phyloP scores from a whole-genome alignment of 2,797 vertebrate genomes.

The Aulostomus chinensis region DNA sequence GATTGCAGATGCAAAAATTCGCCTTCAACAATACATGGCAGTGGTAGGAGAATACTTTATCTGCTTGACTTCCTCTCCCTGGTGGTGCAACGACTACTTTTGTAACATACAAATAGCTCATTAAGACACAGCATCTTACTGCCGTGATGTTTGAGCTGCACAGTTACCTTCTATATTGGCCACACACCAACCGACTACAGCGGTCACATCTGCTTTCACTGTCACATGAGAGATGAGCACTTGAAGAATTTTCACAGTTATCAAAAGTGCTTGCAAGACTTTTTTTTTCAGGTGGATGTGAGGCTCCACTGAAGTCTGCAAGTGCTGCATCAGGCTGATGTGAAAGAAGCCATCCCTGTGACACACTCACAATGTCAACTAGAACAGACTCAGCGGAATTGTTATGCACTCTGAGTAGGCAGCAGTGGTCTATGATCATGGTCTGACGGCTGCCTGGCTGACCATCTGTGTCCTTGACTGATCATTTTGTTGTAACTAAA shows the following conservation, averaged over 20 bases:
- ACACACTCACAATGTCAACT: slow-evolving; percentile 75
- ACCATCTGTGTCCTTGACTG: slow-evolving; percentile 65
- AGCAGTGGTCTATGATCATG: slow-evolving; percentile 60
- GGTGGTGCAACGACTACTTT: not conserved
- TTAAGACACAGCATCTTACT: not conserved
- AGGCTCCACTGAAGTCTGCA: slow-evolving; percentile 58
- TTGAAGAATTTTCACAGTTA: slow-evolving; percentile 37
- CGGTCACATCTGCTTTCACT: slow-evolving; percentile 35
- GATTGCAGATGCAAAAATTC: no score
- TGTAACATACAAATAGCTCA: not conserved
- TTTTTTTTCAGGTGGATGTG: slow-evolving; percentile 45
- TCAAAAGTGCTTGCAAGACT: slow-evolving; percentile 61
- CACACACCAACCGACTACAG: slow-evolving; percentile 4
- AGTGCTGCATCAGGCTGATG: slow-evolving; percentile 68
- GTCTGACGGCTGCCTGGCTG: slow-evolving; percentile 48
- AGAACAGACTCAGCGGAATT: slow-evolving; percentile 72
- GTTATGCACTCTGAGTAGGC: slow-evolving; percentile 61
- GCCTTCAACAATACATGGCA: no score
- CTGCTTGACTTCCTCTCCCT: not conserved
- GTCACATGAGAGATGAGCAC: slow-evolving; percentile 22
- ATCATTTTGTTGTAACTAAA: slow-evolving; percentile 45
- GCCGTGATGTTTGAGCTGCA: not conserved
- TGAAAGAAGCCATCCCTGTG: slow-evolving; percentile 58
- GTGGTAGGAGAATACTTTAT: not conserved
- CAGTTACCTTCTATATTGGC: not conserved